phyloP scores from a whole-genome alignment of 2,113 vertebrate species.

The Amblyopsis rosae region DNA sequence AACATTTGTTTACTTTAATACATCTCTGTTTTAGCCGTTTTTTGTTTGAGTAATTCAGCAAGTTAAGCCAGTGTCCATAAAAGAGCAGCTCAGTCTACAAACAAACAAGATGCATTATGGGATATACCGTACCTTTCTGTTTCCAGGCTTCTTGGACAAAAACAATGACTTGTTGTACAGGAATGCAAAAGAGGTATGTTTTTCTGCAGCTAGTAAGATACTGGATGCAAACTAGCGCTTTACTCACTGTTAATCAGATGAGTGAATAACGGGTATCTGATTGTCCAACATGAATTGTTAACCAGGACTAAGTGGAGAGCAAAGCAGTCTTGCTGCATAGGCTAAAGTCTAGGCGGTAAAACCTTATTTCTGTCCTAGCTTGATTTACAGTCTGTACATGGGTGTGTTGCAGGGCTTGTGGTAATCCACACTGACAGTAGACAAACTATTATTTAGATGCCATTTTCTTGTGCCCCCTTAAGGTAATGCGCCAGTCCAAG shows the following conservation, averaged over 20 bases:
- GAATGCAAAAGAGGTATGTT: constrained; percentile 92
- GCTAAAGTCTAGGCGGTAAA: not conserved
- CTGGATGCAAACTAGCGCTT: not conserved
- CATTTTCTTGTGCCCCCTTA: not conserved
- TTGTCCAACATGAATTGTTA: constrained; percentile 11
- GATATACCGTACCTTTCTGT: not conserved
- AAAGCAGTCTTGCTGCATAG: not conserved
- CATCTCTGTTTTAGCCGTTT: not conserved
- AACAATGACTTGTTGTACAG: constrained; percentile 95
- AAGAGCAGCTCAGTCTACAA: no score
- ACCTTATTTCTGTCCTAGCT: not conserved
- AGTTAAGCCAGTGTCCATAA: no score
- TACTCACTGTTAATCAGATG: constrained; percentile 7
- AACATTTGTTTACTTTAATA: not conserved
- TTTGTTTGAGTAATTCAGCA: not conserved
- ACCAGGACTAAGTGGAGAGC: constrained; percentile 1
- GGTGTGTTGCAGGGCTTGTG: no score
- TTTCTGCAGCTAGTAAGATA: not conserved
- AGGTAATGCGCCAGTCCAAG: constrained; percentile 89
- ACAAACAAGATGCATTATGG: no score
- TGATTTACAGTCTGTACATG: not conserved
- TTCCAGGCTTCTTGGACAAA: constrained; percentile 93
- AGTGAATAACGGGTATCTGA: constrained; percentile 18
- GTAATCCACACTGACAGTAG: not conserved
- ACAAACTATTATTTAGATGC: not conserved